Conservation (phyloP, 1,140 invertebrate species). For the Apocrypta bakeri region DNA sequence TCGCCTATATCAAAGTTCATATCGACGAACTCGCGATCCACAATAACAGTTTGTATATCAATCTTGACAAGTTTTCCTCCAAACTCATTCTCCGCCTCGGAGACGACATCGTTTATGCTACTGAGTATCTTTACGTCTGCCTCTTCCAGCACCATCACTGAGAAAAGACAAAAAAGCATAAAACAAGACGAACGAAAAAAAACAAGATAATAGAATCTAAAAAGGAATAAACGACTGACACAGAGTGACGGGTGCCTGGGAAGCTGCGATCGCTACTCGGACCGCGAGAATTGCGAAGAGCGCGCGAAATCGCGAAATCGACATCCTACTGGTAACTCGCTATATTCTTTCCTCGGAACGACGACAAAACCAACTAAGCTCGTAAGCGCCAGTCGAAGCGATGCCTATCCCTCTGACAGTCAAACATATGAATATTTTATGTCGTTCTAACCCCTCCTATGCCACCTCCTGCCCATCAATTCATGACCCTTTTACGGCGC, state of each 20-base stretch:
- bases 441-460: not conserved
- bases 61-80: slow-evolving; percentile 58
- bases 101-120: slow-evolving; percentile 60
- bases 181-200: not conserved
- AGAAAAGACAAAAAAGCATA: not conserved
- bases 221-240: slow-evolving; percentile 54
- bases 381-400: not conserved
- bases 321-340: not conserved
- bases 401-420: not conserved
- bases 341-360: not conserved
- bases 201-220: not conserved
- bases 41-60: slow-evolving; percentile 57
- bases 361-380: not conserved
- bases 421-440: slow-evolving; percentile 67
- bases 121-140: slow-evolving; percentile 59
- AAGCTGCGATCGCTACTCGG: slow-evolving; percentile 10
- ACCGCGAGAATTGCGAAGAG: slow-evolving; percentile 5
- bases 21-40: slow-evolving; percentile 63
- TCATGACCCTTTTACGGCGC: slow-evolving; percentile 56
- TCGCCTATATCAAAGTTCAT: slow-evolving; percentile 64
- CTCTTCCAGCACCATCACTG: slow-evolving; percentile 68
- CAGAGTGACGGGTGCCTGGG: slow-evolving; percentile 63
- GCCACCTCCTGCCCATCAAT: slow-evolving; percentile 61
- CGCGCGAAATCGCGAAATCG: not conserved
- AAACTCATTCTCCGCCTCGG: slow-evolving; percentile 59